Base-by-base conservation (phyloP, 2,888 invertebrate species). In the Sphecodes monilicornis region DNA sequence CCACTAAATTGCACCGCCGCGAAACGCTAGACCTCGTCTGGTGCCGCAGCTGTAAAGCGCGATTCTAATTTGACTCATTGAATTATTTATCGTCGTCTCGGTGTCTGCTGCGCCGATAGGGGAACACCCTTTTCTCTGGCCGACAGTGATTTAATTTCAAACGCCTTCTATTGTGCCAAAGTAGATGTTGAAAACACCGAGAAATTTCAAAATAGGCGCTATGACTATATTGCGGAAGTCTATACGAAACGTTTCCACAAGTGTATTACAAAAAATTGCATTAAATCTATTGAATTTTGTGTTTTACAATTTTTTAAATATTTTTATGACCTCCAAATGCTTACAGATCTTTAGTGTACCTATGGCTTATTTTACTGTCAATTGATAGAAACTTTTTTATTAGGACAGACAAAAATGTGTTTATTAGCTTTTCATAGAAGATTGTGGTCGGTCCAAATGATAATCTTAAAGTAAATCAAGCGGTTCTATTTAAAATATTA, bases 1-100 rank as follows among this genome's bases (percentile, higher is more conserved):
- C 89, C 72, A 87, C 83, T 82, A 88, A 85, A 90, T 85, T 79
- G 85, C 64, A 66, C 68, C 72, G 43, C 77, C 82, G 83, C 84
- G 85, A 71, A 76, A 68, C 76, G 74, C 80, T 78, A 29, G 69
- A 69, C 54, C 77, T 32, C 57, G 72, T 73, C 57, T 54, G 54
- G 54, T 70, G 66, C 68, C 78, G 70, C 72, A 72, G 73, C 76
- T 86, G 85, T 83, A 82, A 88, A 81, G 76, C 89, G 78, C 66
- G 79, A 85, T 89, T 85, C 79, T 85, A 87, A 87, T 89, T 87
- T 82, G 87, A 80, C 81, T 69, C 80, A 84, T 80, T 85, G 87
- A 86, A 88, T 87, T 82, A 85, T 89, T 85, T 89, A 71, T 81
- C 36, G 77, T 80, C 76, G 66, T 66, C 50, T 41, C 74, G 68